Conservation (phyloP, 2,888 invertebrate genomes). For the Matsumyia berberina region DNA sequence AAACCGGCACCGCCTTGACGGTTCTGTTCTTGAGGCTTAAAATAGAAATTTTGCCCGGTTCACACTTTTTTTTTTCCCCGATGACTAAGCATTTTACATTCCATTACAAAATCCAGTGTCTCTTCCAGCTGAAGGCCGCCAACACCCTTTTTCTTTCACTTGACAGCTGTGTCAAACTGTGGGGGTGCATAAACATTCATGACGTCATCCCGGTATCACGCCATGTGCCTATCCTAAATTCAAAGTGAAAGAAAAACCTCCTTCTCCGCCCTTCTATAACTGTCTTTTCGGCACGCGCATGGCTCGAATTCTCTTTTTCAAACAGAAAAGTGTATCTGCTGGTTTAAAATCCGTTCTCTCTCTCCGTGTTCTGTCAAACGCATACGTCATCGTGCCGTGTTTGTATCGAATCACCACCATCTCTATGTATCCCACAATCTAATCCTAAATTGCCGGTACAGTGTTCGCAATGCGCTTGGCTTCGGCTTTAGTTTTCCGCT, state of each 20-base stretch:
- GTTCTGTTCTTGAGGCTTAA: background rate
- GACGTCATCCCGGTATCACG: constrained; percentile 71
- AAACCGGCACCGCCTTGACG: background rate
- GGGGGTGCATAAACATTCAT: constrained; percentile 31
- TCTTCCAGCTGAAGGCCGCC: constrained; percentile 22
- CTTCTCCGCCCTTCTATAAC: constrained; percentile 27
- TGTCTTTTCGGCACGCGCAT: constrained; percentile 55
- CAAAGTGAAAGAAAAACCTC: constrained; percentile 3
- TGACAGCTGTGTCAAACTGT: constrained; percentile 40
- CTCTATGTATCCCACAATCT: constrained; percentile 22
- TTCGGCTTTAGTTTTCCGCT: background rate
- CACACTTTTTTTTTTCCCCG: constrained; percentile 6
- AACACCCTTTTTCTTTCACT: constrained; percentile 36
- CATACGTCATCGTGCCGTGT: constrained; percentile 25
- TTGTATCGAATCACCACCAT: constrained; percentile 1
- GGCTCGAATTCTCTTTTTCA: constrained; percentile 21
- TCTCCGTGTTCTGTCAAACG: constrained; percentile 10
- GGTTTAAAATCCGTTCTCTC: constrained; percentile 32
- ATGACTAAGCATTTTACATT: constrained; percentile 28
- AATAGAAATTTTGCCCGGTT: background rate
- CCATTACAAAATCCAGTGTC: constrained; percentile 6
- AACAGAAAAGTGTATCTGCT: constrained; percentile 33
- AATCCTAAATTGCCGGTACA: constrained; percentile 65
- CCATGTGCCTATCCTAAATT: constrained; percentile 56
- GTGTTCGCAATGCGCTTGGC: constrained; percentile 58